Conservation (phyloP, 2,797 vertebrate genomes). For the Sandelia bainsii region DNA sequence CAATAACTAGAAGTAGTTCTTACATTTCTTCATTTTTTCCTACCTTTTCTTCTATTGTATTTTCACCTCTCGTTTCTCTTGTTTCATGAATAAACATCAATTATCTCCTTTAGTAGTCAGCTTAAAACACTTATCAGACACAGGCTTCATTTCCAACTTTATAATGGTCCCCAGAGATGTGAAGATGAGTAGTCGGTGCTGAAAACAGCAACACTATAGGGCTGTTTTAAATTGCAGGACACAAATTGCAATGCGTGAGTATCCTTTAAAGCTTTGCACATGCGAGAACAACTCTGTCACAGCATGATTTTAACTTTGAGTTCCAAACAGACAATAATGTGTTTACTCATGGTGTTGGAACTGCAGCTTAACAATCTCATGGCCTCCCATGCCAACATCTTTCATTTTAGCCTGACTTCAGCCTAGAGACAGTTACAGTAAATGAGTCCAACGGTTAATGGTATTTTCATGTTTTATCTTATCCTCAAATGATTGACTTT, state of each 20-base stretch:
- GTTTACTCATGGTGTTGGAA: conserved; percentile 9
- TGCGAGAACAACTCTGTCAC: conserved; percentile 6
- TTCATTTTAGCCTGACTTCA: conserved; percentile 1
- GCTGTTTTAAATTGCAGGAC: neutral
- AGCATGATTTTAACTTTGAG: conserved; percentile 3
- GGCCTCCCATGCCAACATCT: neutral
- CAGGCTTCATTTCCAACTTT: conserved; percentile 9
- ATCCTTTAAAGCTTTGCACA: conserved; percentile 16
- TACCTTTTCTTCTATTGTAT: neutral
- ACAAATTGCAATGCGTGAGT: neutral
- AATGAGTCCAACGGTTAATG: neutral
- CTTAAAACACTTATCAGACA: conserved; percentile 6
- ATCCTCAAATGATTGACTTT: conserved; percentile 34
- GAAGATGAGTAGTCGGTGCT: conserved; percentile 4
- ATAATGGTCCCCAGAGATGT: neutral
- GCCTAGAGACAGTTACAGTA: neutral
- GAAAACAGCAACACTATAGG: neutral
- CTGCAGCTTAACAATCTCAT: neutral
- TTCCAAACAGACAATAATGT: conserved; percentile 16
- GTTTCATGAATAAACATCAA: neutral
- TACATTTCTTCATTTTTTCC: too few species aligned
- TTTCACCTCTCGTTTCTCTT: neutral
- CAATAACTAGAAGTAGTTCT: too few species aligned
- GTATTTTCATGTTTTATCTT: conserved; percentile 40
- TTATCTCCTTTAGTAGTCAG: neutral